Evolutionary conservation across 2,113 vertebrate species (phyloP), one percentile per base, ranked within the genome.

Genomic region (Uropsilus gracilis): DNA sequence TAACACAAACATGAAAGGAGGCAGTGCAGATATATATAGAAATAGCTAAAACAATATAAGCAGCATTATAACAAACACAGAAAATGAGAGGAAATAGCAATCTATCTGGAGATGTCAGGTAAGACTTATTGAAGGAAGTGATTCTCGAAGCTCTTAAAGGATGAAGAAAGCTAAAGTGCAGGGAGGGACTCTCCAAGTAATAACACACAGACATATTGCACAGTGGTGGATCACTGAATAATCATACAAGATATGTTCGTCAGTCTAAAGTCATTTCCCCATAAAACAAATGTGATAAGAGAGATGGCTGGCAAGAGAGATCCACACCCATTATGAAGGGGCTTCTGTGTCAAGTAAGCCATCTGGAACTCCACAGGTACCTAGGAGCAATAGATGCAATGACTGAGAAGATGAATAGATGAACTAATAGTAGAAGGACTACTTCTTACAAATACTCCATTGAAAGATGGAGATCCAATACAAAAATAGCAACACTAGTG

Each of bases 1-100:
- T 71, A 94, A 69, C 14, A 76, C 22, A 88, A 86, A 63, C 83
- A 46, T 37, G 34, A 26, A 8, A 37, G 61, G 46, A 20, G 8
- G 11, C 12, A 44, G n/a, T 57, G 11, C 26, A 86, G 48, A 53
- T 9, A 71, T 18, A 55, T 53, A 48, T 84, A 92, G 94, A 72
- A 30, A 90, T 72, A n/a, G n/a, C n/a, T 80, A 93, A 37, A 92
- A 68, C 81, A 72, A 88, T 44, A 46, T 77, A 69, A 88, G 75
- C 28, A 63, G n/a, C n/a, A n/a, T 26, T 83, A 32, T 69, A 32
- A 82, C n/a, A 55, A 22, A 55, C 7, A 53, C 20, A 55, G 53
- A 55, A 39, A 42, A 10, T 46, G 17, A 32, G 16, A 18, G 10
- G 20, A 17, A 46, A 61, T 2, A 28, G 5, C 4, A 11, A 83